A percentile compares a stretch with the other conserved stretches of the same genome.
Evolutionary conservation across 2,888 invertebrate genomes (phyloP).

Genomic region (Ryuthela nishihirai): DNA sequence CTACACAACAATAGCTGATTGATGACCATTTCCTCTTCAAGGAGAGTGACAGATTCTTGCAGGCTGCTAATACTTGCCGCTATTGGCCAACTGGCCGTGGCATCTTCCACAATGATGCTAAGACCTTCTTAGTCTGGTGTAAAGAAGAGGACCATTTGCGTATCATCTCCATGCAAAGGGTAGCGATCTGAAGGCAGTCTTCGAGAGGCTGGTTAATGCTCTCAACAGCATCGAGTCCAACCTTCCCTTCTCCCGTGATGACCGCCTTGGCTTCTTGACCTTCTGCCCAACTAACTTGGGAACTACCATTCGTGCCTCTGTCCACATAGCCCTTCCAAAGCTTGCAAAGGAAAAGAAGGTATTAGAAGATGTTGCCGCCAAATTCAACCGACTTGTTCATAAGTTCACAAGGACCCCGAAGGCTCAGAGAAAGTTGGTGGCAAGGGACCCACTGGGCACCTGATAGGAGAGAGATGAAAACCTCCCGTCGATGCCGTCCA

Average conservation of each 20-base stretch:
- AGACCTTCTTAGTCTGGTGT: conserved; percentile 56
- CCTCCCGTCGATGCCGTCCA: no score
- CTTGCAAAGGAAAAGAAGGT: conserved; percentile 83
- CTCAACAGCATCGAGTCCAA: conserved; percentile 93
- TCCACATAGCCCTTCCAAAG: conserved; percentile 97
- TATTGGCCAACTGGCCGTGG: conserved; percentile 97
- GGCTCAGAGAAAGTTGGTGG: no score
- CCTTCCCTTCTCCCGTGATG: conserved; percentile 90
- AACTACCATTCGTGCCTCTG: conserved; percentile 94
- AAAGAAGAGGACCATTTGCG: conserved; percentile 57
- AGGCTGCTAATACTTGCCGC: conserved; percentile 91
- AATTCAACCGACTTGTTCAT: no score
- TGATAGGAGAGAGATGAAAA: no score
- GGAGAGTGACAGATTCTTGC: conserved; percentile 60
- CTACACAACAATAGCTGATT: conserved; percentile 92
- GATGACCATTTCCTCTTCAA: conserved; percentile 99
- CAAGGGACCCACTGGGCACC: no score
- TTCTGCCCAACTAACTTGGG: conserved; percentile 99
- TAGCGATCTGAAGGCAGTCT: conserved; percentile 59
- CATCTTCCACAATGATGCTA: conserved; percentile 73
- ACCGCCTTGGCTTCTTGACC: conserved; percentile 93
- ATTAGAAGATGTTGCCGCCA: conserved; percentile 83
- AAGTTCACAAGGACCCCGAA: no score
- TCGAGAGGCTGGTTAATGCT: conserved; percentile 79
- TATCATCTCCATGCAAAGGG: conserved; percentile 56